phyloP scores from a whole-genome alignment of 2,888 invertebrate species.

The Gerris lacustris region DNA sequence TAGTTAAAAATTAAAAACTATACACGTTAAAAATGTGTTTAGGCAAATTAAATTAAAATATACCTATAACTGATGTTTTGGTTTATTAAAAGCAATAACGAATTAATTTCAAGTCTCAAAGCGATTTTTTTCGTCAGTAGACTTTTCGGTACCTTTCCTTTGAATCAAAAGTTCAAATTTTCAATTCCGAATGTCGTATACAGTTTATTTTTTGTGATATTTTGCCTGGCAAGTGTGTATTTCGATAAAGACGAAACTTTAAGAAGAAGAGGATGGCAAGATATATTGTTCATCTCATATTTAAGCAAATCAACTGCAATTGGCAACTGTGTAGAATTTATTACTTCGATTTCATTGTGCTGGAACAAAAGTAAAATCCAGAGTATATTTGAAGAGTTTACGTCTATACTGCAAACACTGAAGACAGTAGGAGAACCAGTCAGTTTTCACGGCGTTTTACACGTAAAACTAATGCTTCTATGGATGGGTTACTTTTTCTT shows the following conservation, averaged over 20 bases:
- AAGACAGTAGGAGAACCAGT: not conserved
- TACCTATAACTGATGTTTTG: not conserved
- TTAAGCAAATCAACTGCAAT: not conserved
- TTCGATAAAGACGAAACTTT: not conserved
- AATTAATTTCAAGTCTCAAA: not conserved
- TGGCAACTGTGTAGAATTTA: not conserved
- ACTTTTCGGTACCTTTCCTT: not conserved
- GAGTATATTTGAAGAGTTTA: not conserved
- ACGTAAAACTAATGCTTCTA: not conserved
- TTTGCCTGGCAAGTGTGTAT: not conserved
- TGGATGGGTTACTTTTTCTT: not conserved
- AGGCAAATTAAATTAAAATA: no score
- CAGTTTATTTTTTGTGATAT: not conserved
- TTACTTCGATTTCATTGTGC: not conserved
- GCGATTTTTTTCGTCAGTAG: not conserved
- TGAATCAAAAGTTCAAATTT: not conserved
- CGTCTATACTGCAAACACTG: not conserved
- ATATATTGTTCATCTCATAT: not conserved
- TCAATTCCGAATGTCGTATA: not conserved
- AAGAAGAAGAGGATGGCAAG: not conserved
- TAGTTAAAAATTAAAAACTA: no score
- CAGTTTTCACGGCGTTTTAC: not conserved
- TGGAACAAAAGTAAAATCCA: not conserved
- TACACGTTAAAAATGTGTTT: no score
- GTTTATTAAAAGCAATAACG: not conserved